Conservation (phyloP, 1,140 invertebrate genomes). For the Dreissena rostriformis region DNA sequence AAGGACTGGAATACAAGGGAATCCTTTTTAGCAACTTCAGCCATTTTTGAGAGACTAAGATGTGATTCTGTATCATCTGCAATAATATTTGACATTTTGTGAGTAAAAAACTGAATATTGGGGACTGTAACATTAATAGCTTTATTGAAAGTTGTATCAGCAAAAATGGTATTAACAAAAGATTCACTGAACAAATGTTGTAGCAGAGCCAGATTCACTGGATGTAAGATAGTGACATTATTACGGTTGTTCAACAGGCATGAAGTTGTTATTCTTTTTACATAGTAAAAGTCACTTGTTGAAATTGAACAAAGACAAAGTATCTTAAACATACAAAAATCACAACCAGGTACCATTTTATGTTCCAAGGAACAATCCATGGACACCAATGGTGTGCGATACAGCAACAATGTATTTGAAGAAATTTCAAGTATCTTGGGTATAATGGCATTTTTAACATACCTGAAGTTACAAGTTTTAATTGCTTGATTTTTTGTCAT, state of each 20-base stretch:
- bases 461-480: constrained; percentile 48
- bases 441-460: constrained; percentile 32
- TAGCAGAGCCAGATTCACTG: constrained; percentile 31
- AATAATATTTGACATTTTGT: constrained; percentile 18
- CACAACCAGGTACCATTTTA: constrained; percentile 42
- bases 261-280: constrained; percentile 36
- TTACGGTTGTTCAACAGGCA: constrained; percentile 31
- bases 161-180: constrained; percentile 25
- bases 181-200: constrained; percentile 29
- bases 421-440: constrained; percentile 37
- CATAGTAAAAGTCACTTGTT: constrained; percentile 40
- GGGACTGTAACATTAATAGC: constrained; percentile 18
- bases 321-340: constrained; percentile 54
- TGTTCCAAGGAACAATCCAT: constrained; percentile 42
- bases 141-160: constrained; percentile 28
- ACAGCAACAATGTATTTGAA: constrained; percentile 37
- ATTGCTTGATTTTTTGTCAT: constrained; percentile 34
- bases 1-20: constrained; percentile 15
- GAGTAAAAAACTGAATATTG: constrained; percentile 11
- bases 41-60: constrained; percentile 22
- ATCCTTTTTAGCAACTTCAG: constrained; percentile 32
- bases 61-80: constrained; percentile 22
- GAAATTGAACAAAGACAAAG: constrained; percentile 56
- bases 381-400: constrained; percentile 34
- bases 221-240: constrained; percentile 32